Base-by-base conservation (phyloP, 2,797 vertebrate species). In the Borostomias antarcticus region DNA sequence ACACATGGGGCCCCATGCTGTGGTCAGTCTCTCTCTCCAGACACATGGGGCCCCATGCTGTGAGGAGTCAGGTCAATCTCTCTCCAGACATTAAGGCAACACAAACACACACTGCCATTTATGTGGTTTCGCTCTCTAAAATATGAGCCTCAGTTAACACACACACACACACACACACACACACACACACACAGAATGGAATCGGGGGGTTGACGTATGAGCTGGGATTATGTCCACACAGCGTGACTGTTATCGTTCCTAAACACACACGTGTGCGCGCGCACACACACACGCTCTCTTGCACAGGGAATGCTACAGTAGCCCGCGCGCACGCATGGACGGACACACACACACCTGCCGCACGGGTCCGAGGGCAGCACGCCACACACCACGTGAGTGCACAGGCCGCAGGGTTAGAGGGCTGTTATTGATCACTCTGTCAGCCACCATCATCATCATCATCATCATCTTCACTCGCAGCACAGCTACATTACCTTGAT, bases 401-500 rank as follows among this genome's bases (percentile, higher is more conserved):
- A 58, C 30, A 33, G n/a, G 73, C 68, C 26, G 28, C 37, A 54
- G 37, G 19, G 13, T 68, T 40, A 19, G 54, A 21, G n/a, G n/a
- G n/a, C n/a, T n/a, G 5, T 21, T 23, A 21, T 3, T 64, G n/a
- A 60, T 65, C 52, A 56, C 69, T 73, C 40, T 45, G 40, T 45
- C 40, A 45, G n/a, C n/a, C 40, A 72, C 48, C 69, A 68, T 0
- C 15, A 45, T 45, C 40, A 72, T 52, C 69, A 68, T 0, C 15
- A 59, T 3, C 48, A 17, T 64, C 62, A 58, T 30, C 65, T 70
- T 53, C 6, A 4, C 25, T 67, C n/a, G 47, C 63, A 73, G 68
- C 72, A 76, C 54, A 6, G n/a, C 75, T 56, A 71, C 52, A 35
- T 5, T 97, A 98, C 97, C 96, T 98, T 95, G 75, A 93, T 69